phyloP scores from a whole-genome alignment of 2,113 vertebrate genomes.

The Myotis lucifugus region DNA sequence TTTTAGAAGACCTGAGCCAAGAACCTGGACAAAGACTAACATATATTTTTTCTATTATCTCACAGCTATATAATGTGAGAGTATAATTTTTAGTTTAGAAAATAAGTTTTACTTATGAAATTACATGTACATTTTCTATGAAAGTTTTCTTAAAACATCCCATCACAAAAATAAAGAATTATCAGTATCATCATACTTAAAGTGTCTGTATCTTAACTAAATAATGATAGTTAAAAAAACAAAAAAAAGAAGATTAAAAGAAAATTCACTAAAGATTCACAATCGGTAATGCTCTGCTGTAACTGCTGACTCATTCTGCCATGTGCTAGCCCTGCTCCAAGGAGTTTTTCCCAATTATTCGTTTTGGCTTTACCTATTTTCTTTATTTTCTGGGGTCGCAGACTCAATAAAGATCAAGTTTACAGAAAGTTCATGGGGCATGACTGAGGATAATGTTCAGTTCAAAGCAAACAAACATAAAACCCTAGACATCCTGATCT shows the following conservation, averaged over 20 bases:
- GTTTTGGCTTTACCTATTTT: conserved; percentile 78
- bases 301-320: conserved; percentile 84
- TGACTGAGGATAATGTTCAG: conserved; percentile 50
- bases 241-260: conserved; percentile 46
- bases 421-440: conserved; percentile 50
- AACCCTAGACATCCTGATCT: conserved; percentile 59
- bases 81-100: neutral
- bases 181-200: conserved; percentile 21
- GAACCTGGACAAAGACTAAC: neutral
- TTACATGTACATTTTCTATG: neutral
- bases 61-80: neutral
- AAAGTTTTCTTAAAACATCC: neutral
- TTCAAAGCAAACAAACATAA: conserved; percentile 54
- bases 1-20: neutral
- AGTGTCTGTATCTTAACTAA: conserved; percentile 63
- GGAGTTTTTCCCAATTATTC: conserved; percentile 83
- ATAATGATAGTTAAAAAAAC: conserved; percentile 66
- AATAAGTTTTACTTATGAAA: conserved; percentile 50
- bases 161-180: neutral
- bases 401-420: conserved; percentile 83
- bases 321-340: conserved; percentile 79
- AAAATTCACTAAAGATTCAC: conserved; percentile 78
- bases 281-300: conserved; percentile 83
- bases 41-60: neutral
- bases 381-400: conserved; percentile 79